Percentiles rank a stretch among this genome's conserved stretches.
Conservation (phyloP, 1,140 invertebrate genomes). For the Diplogasteroides magnus region DNA sequence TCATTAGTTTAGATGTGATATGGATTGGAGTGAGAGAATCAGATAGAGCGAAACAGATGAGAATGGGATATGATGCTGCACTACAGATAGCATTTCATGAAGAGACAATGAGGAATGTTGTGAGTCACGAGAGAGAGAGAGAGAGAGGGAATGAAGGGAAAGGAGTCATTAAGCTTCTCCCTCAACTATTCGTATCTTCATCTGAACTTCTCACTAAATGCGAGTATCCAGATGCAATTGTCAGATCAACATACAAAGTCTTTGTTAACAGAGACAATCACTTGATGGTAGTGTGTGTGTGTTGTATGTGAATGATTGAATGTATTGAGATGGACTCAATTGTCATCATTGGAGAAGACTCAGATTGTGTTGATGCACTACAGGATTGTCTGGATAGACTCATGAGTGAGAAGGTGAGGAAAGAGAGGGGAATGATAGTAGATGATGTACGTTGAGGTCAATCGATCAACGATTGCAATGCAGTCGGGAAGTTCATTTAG, state of each 20-base stretch:
- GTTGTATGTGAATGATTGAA: background rate
- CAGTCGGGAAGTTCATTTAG: background rate
- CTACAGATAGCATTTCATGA: background rate
- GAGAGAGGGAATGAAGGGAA: too few species aligned
- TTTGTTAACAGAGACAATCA: background rate
- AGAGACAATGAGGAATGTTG: background rate
- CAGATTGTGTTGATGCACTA: background rate
- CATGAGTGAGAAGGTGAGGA: background rate
- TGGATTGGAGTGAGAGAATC: background rate
- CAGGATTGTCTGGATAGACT: background rate
- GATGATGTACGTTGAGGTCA: background rate
- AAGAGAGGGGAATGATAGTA: background rate
- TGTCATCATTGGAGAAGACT: background rate
- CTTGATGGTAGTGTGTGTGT: background rate
- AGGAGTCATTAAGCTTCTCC: too few species aligned
- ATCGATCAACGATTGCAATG: background rate
- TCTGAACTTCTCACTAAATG: too few species aligned
- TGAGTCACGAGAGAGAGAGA: background rate
- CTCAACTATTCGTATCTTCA: too few species aligned
- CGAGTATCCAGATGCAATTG: background rate
- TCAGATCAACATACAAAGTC: background rate
- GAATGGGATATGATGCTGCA: background rate
- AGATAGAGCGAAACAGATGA: background rate
- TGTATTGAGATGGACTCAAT: background rate
- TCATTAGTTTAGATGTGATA: background rate